Evolutionary conservation across 2,888 invertebrate genomes (phyloP), one percentile per base, ranked within the genome.

Genomic region (Nezara viridula): DNA sequence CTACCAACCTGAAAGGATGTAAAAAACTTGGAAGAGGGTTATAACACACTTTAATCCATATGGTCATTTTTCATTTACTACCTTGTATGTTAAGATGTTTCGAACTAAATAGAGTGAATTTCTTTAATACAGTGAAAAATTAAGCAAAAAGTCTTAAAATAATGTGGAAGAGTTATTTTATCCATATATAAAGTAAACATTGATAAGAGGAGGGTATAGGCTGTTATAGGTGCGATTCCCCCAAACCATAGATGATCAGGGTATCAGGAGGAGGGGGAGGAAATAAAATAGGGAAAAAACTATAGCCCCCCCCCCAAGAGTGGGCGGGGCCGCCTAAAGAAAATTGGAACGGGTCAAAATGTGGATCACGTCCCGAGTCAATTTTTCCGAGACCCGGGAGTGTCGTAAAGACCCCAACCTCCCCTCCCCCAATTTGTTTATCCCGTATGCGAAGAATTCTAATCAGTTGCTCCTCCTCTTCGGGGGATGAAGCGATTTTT

Each of bases 331-430:
- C 49, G 89, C 89, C 90, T 44, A 50, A 81, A 52, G 88, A 88
- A 88, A 88, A 88, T 88, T 88, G 88, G 88, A 85, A 88, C 88
- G 89, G 90, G 90, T 89, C 90, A 91, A 90, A 90, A 91, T 91
- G 91, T 91, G 89, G 90, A 90, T 90, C 91, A 91, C 91, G 91
- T 91, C 88, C 88, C 89, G 88, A 91, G 90, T 90, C 91, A 90
- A 91, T 91, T 91, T 91, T 91, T 91, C 91, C 81, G 88, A 86
- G 86, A 85, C 90, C 89, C 90, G 47, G 73, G 90, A 90, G 90
- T 90, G 88, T 91, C 90, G 91, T 91, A 91, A 91, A 91, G 90
- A 88, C 88, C 85, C 81, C 44, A 19, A 66, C 40, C 27, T 27
- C 87, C 66, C 47, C 32, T n/a, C 32, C 88, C 89, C 89, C 90